phyloP scores from a whole-genome alignment of 2,888 invertebrate genomes.

The Eupithecia vulgata region DNA sequence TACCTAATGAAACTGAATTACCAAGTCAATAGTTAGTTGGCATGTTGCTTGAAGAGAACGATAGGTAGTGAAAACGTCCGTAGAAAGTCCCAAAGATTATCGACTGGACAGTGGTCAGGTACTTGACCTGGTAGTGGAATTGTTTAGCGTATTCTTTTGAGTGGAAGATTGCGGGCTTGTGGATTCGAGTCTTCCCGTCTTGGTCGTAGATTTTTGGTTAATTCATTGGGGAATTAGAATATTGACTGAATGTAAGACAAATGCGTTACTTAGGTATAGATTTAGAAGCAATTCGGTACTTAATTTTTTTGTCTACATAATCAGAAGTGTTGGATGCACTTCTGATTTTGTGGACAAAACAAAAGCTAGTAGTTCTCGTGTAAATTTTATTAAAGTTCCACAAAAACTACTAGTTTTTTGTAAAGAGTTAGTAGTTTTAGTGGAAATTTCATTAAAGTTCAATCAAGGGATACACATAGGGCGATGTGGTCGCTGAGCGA shows the following conservation, averaged over 20 bases:
- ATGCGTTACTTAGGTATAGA: background rate
- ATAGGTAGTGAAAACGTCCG: background rate
- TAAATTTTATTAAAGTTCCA: background rate
- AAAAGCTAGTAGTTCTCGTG: too few relatives aligned
- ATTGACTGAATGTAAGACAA: background rate
- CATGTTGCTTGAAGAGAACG: background rate
- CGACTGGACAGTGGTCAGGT: background rate
- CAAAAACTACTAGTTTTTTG: too few relatives aligned
- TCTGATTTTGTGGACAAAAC: too few relatives aligned
- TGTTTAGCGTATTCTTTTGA: background rate
- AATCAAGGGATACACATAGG: too few relatives aligned
- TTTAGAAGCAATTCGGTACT: background rate
- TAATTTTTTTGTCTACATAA: background rate
- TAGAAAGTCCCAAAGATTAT: background rate
- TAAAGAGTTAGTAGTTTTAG: too few relatives aligned
- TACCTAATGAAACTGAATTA: conserved; percentile 29
- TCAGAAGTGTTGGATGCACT: too few relatives aligned
- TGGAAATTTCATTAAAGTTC: background rate
- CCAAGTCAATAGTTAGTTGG: conserved; percentile 1
- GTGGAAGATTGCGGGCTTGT: background rate
- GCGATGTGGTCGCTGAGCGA: too few relatives aligned
- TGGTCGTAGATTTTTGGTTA: background rate
- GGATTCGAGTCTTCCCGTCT: background rate
- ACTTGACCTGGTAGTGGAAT: background rate
- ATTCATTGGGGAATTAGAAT: background rate